phyloP scores from a whole-genome alignment of 2,888 invertebrate genomes.

The Leptinotarsa haldemani region DNA sequence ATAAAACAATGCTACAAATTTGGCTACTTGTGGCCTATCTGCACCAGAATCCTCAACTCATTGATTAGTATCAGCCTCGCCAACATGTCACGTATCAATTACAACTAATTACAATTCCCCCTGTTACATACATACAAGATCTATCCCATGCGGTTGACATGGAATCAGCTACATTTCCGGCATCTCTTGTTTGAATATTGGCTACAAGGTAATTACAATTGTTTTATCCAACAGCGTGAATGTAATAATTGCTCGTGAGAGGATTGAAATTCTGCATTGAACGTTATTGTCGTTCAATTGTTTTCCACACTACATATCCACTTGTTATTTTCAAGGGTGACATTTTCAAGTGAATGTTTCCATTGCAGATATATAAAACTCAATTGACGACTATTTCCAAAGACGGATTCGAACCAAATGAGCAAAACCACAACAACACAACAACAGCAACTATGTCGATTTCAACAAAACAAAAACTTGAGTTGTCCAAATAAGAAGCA shows the following conservation, averaged over 20 bases:
- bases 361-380: no score
- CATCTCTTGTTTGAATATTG: background rate
- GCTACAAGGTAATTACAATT: background rate
- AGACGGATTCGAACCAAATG: no score
- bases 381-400: no score
- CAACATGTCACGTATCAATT: background rate
- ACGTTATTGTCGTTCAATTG: no score
- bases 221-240: background rate
- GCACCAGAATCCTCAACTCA: background rate
- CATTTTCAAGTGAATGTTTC: no score
- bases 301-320: no score
- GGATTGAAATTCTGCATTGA: no score
- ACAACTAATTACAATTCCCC: background rate
- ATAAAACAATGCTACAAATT: background rate
- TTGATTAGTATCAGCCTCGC: background rate
- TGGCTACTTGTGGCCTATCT: background rate
- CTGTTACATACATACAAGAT: background rate
- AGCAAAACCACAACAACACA: no score
- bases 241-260: background rate
- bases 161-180: constrained; percentile 1
- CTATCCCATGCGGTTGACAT: background rate
- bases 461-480: no score
- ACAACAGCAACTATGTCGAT: no score
- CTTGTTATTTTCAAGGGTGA: no score
- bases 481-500: no score